These are phyloP conservation scores for Enteromius viviparus DNA, from an alignment of 2,797 vertebrate genomes.

Conservation along the genomic window DNA sequence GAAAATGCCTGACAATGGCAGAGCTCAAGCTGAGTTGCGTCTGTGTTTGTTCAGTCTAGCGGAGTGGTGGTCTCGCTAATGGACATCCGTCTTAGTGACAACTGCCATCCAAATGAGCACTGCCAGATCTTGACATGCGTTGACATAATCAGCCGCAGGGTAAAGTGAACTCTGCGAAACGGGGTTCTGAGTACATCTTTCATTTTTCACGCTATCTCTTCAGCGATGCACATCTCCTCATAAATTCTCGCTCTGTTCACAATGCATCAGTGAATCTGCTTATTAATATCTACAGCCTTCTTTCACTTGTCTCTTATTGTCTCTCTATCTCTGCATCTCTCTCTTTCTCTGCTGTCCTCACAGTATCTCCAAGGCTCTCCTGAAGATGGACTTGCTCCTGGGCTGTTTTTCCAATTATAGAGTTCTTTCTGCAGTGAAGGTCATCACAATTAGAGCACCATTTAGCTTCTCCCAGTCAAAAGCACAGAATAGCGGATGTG, in stretches of 20 bases:
- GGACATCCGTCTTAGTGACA: conserved; percentile 22
- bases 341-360: conserved; percentile 1
- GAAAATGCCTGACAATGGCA: conserved; percentile 43
- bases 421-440: conserved; percentile 73
- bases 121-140: conserved; percentile 26
- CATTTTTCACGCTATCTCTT: conserved; percentile 8
- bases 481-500: conserved; percentile 78
- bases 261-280: conserved; percentile 12
- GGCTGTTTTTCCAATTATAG: conserved; percentile 78
- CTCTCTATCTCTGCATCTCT: conserved; percentile 24
- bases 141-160: conserved; percentile 34
- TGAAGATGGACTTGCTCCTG: conserved; percentile 71
- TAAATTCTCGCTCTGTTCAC: background rate
- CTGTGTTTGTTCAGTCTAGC: conserved; percentile 66
- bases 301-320: conserved; percentile 21
- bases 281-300: conserved; percentile 3
- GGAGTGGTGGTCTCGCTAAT: conserved; percentile 65
- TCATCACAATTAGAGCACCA: conserved; percentile 81
- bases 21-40: conserved; percentile 64
- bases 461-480: conserved; percentile 78
- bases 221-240: background rate
- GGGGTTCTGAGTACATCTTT: conserved; percentile 1
- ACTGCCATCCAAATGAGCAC: conserved; percentile 35
- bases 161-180: conserved; percentile 22
- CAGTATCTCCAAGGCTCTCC: conserved; percentile 62